These are phyloP conservation scores for Drosophila pullipes DNA, from an alignment of 2,888 invertebrate species.

Conservation along the genomic window DNA sequence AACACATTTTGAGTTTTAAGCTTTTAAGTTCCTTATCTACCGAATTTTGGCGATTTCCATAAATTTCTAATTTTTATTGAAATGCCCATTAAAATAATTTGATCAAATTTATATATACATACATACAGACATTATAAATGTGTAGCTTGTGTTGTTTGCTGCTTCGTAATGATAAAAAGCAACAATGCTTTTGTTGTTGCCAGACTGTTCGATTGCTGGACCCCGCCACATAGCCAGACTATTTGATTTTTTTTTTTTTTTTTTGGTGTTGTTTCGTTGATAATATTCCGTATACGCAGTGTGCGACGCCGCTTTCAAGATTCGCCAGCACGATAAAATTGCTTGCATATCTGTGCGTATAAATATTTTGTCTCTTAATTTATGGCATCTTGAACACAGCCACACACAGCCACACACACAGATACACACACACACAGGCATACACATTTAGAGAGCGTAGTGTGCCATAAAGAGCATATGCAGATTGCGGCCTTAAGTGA, in stretches of 20 bases:
- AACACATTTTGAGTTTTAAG: conserved; percentile 76
- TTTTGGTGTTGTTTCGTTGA: conserved; percentile 35
- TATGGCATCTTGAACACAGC: conserved; percentile 51
- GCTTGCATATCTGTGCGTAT: conserved; percentile 49
- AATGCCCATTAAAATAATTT: conserved; percentile 62
- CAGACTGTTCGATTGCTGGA: not conserved
- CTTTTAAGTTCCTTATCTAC: conserved; percentile 75
- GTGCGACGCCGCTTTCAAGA: conserved; percentile 54
- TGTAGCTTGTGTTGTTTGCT: conserved; percentile 37
- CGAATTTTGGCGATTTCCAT: conserved; percentile 72
- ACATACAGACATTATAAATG: conserved; percentile 2
- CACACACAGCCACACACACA: not conserved
- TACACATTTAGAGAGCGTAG: not conserved
- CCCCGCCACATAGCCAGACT: not conserved
- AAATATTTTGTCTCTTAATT: conserved; percentile 51
- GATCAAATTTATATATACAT: conserved; percentile 17
- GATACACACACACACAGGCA: not conserved
- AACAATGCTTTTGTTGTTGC: conserved; percentile 27
- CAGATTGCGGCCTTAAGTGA: conserved; percentile 59
- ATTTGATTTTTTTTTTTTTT: not conserved
- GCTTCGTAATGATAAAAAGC: conserved; percentile 35
- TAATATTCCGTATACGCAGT: conserved; percentile 72
- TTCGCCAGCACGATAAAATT: conserved; percentile 55
- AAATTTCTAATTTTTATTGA: conserved; percentile 81
- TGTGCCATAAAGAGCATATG: conserved; percentile 46